These are phyloP conservation scores for Myodes glareolus DNA, from an alignment of 2,113 vertebrate genomes.

Conservation along the genomic window DNA sequence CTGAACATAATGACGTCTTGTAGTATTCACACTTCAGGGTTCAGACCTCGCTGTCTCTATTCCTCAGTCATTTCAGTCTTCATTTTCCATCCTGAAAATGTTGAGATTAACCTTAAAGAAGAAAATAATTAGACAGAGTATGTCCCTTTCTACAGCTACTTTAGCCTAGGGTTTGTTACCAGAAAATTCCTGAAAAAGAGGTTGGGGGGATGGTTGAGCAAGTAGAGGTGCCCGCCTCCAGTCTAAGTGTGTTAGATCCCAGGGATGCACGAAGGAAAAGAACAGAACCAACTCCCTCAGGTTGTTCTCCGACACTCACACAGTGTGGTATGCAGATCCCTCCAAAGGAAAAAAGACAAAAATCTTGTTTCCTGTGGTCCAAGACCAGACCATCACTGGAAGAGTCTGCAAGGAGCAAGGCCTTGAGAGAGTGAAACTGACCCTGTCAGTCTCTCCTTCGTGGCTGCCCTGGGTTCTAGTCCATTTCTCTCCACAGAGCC, in stretches of 20 bases:
- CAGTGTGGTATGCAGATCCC: neutral
- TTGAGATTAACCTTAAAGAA: neutral
- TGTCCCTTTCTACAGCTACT: neutral
- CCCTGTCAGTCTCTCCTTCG: conserved; percentile 94
- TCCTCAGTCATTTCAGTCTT: neutral
- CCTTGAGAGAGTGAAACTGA: conserved; percentile 97
- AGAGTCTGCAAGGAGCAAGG: conserved; percentile 92
- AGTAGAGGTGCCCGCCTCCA: neutral
- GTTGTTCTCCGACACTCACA: neutral
- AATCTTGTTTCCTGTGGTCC: neutral
- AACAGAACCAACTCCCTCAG: neutral
- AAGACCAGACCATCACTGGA: neutral
- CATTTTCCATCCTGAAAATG: neutral
- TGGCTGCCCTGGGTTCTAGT: conserved; percentile 84
- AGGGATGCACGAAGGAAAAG: neutral
- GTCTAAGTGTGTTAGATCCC: neutral
- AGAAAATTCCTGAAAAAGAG: neutral
- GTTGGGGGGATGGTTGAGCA: neutral
- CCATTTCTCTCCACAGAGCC: neutral
- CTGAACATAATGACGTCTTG: too few relatives aligned
- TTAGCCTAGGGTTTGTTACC: neutral
- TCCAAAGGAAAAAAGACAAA: neutral
- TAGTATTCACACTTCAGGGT: neutral
- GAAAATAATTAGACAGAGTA: neutral
- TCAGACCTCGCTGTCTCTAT: too few relatives aligned